Evolutionary conservation across 2,113 vertebrate genomes (phyloP).

Genomic region (Fukomys damarensis): DNA sequence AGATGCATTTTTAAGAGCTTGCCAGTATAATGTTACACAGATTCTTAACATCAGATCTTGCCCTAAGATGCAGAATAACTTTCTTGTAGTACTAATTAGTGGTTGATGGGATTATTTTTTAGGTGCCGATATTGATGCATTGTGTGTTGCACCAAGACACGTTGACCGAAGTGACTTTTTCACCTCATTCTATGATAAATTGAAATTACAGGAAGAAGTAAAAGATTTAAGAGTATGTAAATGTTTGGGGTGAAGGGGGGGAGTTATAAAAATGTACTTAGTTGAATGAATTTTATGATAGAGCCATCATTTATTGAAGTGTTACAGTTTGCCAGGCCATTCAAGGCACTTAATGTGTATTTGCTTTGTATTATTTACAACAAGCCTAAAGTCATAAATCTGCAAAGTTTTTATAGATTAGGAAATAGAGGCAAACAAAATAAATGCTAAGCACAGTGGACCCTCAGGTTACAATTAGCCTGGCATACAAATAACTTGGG

Average conservation of each 20-base stretch:
- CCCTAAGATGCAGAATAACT: slow-evolving; percentile 9
- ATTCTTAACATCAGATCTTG: not conserved
- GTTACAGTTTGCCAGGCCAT: not conserved
- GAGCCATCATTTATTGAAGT: slow-evolving; percentile 1
- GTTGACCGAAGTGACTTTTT: slow-evolving; percentile 94
- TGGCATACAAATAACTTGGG: too few species aligned
- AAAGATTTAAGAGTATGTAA: slow-evolving; percentile 92
- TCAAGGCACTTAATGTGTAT: not conserved
- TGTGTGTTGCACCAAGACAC: slow-evolving; percentile 94
- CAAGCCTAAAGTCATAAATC: slow-evolving; percentile 6
- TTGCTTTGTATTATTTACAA: slow-evolving; percentile 37
- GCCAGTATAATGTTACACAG: not conserved
- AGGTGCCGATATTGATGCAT: slow-evolving; percentile 95
- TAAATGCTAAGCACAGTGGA: not conserved
- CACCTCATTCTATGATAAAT: slow-evolving; percentile 93
- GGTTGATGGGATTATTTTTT: slow-evolving; percentile 67
- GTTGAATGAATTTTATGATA: not conserved
- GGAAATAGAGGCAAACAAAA: not conserved
- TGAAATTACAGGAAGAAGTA: slow-evolving; percentile 94
- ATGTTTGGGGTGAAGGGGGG: slow-evolving; percentile 31
- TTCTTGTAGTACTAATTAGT: slow-evolving; percentile 18
- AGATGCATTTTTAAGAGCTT: not conserved
- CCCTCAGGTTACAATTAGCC: too few species aligned
- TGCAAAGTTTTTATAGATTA: slow-evolving; percentile 25
- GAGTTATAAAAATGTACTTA: slow-evolving; percentile 1